phyloP scores from a whole-genome alignment of 1,140 invertebrate species.

The Cyclargus thomasi region DNA sequence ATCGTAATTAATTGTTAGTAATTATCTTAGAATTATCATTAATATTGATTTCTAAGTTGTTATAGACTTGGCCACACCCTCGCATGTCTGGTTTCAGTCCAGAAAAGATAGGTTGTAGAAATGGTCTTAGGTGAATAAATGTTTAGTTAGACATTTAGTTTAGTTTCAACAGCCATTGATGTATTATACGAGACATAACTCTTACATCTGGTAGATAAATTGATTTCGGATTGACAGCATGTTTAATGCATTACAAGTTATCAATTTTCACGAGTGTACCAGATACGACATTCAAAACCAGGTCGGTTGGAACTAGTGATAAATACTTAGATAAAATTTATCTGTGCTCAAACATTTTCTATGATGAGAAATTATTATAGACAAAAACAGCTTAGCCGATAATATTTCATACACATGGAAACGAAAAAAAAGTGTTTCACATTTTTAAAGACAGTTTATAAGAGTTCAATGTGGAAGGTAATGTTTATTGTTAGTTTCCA shows the following conservation, averaged over 20 bases:
- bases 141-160: too few species aligned
- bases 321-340: not conserved
- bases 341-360: too few species aligned
- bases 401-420: too few species aligned
- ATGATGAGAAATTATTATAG: not conserved
- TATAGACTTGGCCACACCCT: too few species aligned
- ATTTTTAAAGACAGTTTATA: too few species aligned
- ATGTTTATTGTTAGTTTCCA: not conserved
- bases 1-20: too few species aligned
- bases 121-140: too few species aligned
- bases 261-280: not conserved
- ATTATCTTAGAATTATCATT: too few species aligned
- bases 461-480: not conserved
- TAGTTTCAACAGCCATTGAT: not conserved
- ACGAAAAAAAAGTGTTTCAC: too few species aligned
- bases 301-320: not conserved
- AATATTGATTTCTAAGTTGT: too few species aligned
- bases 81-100: too few species aligned
- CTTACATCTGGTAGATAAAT: conserved; percentile 17
- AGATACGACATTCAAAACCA: not conserved
- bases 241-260: not conserved
- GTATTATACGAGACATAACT: not conserved
- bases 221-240: conserved; percentile 11
- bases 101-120: too few species aligned
- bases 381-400: not conserved